phyloP scores from a whole-genome alignment of 2,888 invertebrate genomes.

The Lymantria dispar region DNA sequence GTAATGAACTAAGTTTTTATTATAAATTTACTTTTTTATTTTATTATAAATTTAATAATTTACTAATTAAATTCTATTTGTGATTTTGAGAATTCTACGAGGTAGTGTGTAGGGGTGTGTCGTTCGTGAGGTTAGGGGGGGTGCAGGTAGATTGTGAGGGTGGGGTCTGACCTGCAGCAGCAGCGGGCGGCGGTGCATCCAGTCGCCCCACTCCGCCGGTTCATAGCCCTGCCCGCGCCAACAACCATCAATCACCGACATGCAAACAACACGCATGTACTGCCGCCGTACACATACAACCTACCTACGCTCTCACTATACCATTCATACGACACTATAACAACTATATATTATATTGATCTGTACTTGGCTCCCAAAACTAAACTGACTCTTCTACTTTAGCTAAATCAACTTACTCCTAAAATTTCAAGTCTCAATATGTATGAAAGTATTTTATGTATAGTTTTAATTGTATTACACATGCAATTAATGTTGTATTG shows the following conservation, averaged over 20 bases:
- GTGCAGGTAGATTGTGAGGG: slow-evolving; percentile 12
- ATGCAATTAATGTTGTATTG: too few species aligned
- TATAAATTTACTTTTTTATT: too few species aligned
- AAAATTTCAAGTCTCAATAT: too few species aligned
- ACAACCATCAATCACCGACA: slow-evolving; percentile 76
- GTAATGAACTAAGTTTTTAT: too few species aligned
- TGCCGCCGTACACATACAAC: slow-evolving; percentile 40
- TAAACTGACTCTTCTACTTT: too few species aligned
- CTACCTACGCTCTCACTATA: slow-evolving; percentile 23
- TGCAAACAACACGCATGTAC: slow-evolving; percentile 76
- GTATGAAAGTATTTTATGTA: too few species aligned
- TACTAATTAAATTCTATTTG: too few species aligned
- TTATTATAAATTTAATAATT: background rate
- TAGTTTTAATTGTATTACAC: too few species aligned
- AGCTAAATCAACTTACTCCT: too few species aligned
- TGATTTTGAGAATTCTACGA: background rate
- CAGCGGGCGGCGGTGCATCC: slow-evolving; percentile 88
- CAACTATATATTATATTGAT: background rate
- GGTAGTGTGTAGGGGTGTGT: background rate
- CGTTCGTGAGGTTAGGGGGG: background rate
- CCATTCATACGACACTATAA: slow-evolving; percentile 34
- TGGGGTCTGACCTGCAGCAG: slow-evolving; percentile 90
- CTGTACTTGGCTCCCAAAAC: background rate
- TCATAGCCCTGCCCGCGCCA: slow-evolving; percentile 74
- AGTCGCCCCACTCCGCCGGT: slow-evolving; percentile 77